phyloP scores from a whole-genome alignment of 2,113 vertebrate genomes.

The Sciurus niger region DNA sequence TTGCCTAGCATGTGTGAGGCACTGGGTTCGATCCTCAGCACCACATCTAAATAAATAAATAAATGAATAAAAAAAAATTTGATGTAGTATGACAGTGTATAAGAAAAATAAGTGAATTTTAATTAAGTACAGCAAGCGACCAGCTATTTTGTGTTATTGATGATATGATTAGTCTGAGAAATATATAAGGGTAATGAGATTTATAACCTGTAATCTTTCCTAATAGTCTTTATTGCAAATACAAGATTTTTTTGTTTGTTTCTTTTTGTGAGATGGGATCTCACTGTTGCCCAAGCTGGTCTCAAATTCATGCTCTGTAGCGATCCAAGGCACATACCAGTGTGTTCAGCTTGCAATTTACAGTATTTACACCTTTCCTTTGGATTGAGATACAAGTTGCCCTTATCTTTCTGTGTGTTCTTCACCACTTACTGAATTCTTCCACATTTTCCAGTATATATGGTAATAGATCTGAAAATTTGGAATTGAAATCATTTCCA shows the following conservation, averaged over 20 bases:
- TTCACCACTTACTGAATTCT: conserved; percentile 30
- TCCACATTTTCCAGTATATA: neutral
- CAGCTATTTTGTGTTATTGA: conserved; percentile 13
- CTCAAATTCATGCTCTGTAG: neutral
- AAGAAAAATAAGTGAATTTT: conserved; percentile 68
- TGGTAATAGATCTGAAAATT: neutral
- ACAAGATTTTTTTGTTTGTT: neutral
- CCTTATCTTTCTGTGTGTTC: neutral
- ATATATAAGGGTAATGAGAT: conserved; percentile 27
- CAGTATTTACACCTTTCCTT: conserved; percentile 27
- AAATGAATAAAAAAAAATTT: neutral
- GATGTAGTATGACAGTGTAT: neutral
- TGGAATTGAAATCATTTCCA: neutral
- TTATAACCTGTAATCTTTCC: neutral
- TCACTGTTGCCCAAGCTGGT: neutral
- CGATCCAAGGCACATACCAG: too few relatives aligned
- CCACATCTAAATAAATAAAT: too few relatives aligned
- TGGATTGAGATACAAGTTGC: conserved; percentile 21
- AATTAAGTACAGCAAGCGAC: conserved; percentile 2
- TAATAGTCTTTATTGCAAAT: conserved; percentile 53
- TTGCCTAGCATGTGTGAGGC: too few relatives aligned
- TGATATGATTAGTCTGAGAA: conserved; percentile 32
- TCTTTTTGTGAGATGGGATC: neutral
- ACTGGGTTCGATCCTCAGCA: too few relatives aligned
- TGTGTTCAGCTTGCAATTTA: neutral